A percentile compares a stretch with the other conserved stretches of the same genome.
Conservation (phyloP, 2,888 invertebrate species). For the Hydroisotoma schaefferi region DNA sequence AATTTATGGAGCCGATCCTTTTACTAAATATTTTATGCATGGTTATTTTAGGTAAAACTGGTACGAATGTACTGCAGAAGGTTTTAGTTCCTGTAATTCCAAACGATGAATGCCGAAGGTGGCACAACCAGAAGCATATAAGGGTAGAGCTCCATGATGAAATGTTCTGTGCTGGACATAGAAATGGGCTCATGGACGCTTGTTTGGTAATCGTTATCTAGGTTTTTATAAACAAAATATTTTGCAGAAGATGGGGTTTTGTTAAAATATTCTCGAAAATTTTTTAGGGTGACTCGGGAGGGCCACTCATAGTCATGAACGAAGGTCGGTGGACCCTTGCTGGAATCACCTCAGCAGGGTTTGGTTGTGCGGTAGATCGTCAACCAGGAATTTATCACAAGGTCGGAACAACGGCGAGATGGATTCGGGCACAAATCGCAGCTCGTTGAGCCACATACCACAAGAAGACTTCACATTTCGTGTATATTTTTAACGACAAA, state of each 20-base stretch:
- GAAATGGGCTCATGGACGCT: slow-evolving; percentile 76
- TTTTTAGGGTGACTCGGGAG: slow-evolving; percentile 60
- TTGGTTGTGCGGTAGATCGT: slow-evolving; percentile 78
- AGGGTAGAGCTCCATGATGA: slow-evolving; percentile 63
- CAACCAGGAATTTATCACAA: slow-evolving; percentile 85
- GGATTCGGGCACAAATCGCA: slow-evolving; percentile 47
- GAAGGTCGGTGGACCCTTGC: slow-evolving; percentile 69
- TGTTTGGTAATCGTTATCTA: slow-evolving; percentile 59
- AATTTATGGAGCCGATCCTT: neutral
- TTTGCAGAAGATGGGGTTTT: neutral
- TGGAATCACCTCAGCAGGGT: slow-evolving; percentile 80
- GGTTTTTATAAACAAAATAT: neutral
- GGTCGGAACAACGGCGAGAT: slow-evolving; percentile 53
- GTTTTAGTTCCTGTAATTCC: slow-evolving; percentile 77
- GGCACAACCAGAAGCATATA: slow-evolving; percentile 78
- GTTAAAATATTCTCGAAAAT: neutral
- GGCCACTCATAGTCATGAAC: slow-evolving; percentile 61
- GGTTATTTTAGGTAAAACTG: slow-evolving; percentile 60
- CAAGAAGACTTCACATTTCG: neutral
- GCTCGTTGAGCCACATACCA: too few relatives aligned
- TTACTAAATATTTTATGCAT: neutral
- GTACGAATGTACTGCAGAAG: slow-evolving; percentile 74
- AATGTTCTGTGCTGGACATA: slow-evolving; percentile 82
- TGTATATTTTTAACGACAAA: neutral
- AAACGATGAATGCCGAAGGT: slow-evolving; percentile 70